These are phyloP conservation scores for Dysdera silvatica DNA, from an alignment of 1,140 invertebrate species.

Conservation along the genomic window DNA sequence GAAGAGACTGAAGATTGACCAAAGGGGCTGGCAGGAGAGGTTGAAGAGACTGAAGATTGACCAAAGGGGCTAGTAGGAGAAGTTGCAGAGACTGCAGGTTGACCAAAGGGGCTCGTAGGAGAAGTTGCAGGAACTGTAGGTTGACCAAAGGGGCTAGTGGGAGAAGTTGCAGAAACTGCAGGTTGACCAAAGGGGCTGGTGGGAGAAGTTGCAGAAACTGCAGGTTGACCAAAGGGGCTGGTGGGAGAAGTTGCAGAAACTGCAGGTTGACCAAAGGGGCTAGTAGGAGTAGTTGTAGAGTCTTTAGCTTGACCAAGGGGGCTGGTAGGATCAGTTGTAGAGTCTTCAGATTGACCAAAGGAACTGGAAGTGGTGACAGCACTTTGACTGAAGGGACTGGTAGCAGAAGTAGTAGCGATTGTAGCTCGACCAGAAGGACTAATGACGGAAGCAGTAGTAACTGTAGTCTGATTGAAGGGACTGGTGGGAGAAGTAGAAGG, in stretches of 20 bases:
- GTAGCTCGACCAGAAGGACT: background rate
- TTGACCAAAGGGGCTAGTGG: constrained; percentile 5
- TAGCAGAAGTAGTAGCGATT: background rate
- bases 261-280: constrained; percentile 3
- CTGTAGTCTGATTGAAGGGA: background rate
- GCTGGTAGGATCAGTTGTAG: background rate
- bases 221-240: too few relatives aligned
- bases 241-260: background rate
- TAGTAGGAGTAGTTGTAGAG: background rate
- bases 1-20: background rate
- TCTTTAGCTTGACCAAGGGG: background rate
- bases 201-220: background rate
- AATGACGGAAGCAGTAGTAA: background rate
- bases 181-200: background rate
- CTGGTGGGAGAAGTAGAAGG: background rate
- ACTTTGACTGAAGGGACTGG: background rate
- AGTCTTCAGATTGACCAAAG: too few relatives aligned
- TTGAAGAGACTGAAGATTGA: background rate
- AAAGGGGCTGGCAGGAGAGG: background rate
- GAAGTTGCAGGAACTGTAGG: background rate
- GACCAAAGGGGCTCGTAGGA: background rate
- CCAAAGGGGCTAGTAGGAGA: background rate
- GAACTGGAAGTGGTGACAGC: background rate
- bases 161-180: background rate
- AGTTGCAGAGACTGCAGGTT: background rate